Conservation (phyloP, 2,113 vertebrate genomes). For the Ictidomys tridecemlineatus region DNA sequence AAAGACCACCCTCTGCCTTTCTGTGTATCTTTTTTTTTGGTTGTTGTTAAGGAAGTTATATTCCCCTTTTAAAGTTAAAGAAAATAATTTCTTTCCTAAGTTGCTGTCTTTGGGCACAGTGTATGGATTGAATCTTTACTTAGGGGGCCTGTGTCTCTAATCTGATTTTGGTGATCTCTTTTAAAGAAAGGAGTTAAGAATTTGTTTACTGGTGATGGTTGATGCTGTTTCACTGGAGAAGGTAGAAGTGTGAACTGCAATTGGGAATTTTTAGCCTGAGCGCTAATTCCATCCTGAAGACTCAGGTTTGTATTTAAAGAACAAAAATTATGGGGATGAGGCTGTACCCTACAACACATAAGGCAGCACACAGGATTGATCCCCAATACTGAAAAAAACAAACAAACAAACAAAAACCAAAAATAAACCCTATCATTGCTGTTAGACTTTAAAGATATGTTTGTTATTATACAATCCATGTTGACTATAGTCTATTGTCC, state of each 20-base stretch:
- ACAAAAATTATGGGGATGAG: not conserved
- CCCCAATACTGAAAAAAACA: not conserved
- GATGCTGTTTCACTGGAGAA: not conserved
- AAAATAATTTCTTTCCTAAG: not conserved
- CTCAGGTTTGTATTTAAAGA: not conserved
- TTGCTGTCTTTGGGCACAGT: not conserved
- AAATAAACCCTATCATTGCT: not conserved
- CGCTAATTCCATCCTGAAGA: not conserved
- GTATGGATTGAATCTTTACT: not conserved
- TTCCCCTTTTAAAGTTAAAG: not conserved
- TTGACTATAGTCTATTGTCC: not conserved
- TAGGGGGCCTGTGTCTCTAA: not conserved
- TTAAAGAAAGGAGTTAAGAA: conserved; percentile 13
- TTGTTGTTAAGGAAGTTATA: not conserved
- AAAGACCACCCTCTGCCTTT: not conserved
- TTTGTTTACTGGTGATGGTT: not conserved
- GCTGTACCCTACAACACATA: not conserved
- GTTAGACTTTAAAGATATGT: not conserved
- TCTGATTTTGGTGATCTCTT: not conserved
- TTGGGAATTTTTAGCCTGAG: not conserved
- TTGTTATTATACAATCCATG: not conserved
- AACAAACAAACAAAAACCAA: not conserved
- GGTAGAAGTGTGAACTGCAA: not conserved
- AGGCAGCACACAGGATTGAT: not conserved
- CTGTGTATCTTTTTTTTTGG: not conserved